Base-by-base conservation (phyloP, 2,888 invertebrate species). In the Rhingia campestris region DNA sequence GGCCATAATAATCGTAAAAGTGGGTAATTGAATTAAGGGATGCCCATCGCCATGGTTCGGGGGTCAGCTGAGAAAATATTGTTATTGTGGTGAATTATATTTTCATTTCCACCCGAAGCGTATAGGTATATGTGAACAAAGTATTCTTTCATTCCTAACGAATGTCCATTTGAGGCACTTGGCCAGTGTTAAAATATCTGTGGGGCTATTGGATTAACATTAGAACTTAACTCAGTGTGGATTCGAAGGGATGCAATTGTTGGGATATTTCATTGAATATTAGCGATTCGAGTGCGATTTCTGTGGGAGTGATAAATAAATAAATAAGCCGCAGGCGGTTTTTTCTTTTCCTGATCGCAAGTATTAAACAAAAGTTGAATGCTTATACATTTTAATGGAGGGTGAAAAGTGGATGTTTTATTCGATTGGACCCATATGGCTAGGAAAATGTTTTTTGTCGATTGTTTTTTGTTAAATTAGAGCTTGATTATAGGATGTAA, bases 1-100 rank as follows among this genome's bases (percentile, higher is more conserved):
- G 73, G 80, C 74, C 84, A 80, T 66, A 87, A 89, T 89, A 89
- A 89, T 90, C 89, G 86, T 89, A 89, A 89, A 89, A 89, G 88
- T 88, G 88, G 87, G 89, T 89, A 89, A 89, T 89, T 89, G 89
- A 89, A 89, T 89, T 90, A 90, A 89, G 90, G 90, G 90, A 89
- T 89, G 90, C 89, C 86, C 77, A 86, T 3, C 14, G 58, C 75
- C 86, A 86, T 81, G 88, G 87, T 59, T 64, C 59, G 58, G 75
- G 58, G 75, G 81, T 85, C 85, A 85, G 85, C 85, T 85, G 85
- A 72, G 56, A 85, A 85, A 85, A 85, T 85, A 85, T 85, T 85
- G 56, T 84, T 84, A 84, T 75, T 84, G 69, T 66, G 53, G 45
- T 66, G 80, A 84, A 53, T 80, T 80, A 79, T 84, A 74, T 70